Evolutionary conservation across 1,140 invertebrate genomes (phyloP).

Genomic region (Lordiphosa clarofinis): DNA sequence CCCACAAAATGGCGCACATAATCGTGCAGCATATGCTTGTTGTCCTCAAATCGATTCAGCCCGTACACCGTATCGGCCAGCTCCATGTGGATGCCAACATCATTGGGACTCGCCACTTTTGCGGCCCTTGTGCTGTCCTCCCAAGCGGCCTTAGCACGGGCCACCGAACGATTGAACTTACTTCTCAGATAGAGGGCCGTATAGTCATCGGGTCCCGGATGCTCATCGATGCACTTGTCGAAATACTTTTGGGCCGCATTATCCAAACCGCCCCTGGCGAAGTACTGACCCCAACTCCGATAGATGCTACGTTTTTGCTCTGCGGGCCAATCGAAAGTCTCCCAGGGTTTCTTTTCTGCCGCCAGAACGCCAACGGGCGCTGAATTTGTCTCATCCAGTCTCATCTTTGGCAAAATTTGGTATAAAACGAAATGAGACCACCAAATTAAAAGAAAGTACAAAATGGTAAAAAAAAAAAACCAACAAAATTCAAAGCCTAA

Average conservation of each 20-base stretch:
- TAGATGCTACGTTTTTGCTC: constrained; percentile 31
- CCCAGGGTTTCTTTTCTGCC: constrained; percentile 22
- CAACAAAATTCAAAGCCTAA: constrained; percentile 10
- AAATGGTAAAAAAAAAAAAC: constrained; percentile 14
- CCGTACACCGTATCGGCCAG: constrained; percentile 58
- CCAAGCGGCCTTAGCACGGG: constrained; percentile 14
- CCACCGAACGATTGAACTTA: constrained; percentile 38
- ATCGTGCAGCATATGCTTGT: constrained; percentile 45
- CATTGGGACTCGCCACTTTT: not conserved
- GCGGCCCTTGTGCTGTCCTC: constrained; percentile 19
- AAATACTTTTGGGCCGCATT: constrained; percentile 31
- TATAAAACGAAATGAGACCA: constrained; percentile 3
- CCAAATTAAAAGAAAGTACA: constrained; percentile 11
- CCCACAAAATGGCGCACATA: constrained; percentile 35
- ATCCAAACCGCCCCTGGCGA: constrained; percentile 8
- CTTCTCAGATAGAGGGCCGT: constrained; percentile 34
- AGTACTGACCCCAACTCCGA: constrained; percentile 50
- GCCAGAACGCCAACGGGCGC: constrained; percentile 1
- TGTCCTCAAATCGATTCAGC: constrained; percentile 63
- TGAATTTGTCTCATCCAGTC: not conserved
- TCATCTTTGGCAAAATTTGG: constrained; percentile 7
- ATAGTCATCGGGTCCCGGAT: not conserved
- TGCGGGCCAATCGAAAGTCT: constrained; percentile 25
- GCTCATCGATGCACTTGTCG: constrained; percentile 32
- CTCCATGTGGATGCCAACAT: constrained; percentile 26